A percentile compares a stretch with the other conserved stretches of the same genome.
These are phyloP conservation scores for Odontomachus brunneus DNA, from an alignment of 1,140 invertebrate species.

Conservation along the genomic window DNA sequence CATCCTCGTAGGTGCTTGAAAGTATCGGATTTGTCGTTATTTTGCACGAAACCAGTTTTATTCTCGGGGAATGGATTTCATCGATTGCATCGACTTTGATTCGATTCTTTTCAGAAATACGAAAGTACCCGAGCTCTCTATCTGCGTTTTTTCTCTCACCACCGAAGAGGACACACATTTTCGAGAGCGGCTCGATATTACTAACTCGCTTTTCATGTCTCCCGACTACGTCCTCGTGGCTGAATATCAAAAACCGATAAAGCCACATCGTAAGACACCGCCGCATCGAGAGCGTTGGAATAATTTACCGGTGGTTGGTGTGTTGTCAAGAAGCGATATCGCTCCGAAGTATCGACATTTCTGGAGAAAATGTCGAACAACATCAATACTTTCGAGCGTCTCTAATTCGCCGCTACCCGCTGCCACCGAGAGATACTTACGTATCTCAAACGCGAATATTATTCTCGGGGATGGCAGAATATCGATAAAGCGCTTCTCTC, in stretches of 20 bases:
- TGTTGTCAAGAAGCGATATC: constrained; percentile 24
- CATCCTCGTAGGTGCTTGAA: not conserved
- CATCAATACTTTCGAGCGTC: constrained; percentile 43
- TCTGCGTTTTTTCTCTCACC: not conserved
- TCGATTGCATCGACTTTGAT: not conserved
- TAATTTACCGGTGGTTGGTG: constrained; percentile 36
- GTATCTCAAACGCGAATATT: constrained; percentile 56
- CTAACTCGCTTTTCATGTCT: not conserved
- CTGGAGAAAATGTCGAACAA: constrained; percentile 36
- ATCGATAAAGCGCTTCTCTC: constrained; percentile 54
- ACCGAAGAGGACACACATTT: not conserved
- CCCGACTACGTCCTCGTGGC: not conserved
- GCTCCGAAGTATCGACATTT: constrained; percentile 30
- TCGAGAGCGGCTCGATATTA: not conserved
- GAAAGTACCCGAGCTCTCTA: no score
- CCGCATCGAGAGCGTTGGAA: not conserved
- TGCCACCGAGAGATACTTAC: constrained; percentile 27
- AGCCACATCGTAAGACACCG: constrained; percentile 5
- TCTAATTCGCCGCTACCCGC: constrained; percentile 48
- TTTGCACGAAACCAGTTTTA: not conserved
- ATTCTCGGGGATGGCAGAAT: constrained; percentile 40
- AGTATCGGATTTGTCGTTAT: not conserved
- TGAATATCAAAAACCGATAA: constrained; percentile 9
- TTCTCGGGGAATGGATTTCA: no score
- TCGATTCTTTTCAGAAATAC: no score